These are phyloP conservation scores for Pterostichus niger DNA, from an alignment of 2,888 invertebrate genomes.

Conservation along the genomic window DNA sequence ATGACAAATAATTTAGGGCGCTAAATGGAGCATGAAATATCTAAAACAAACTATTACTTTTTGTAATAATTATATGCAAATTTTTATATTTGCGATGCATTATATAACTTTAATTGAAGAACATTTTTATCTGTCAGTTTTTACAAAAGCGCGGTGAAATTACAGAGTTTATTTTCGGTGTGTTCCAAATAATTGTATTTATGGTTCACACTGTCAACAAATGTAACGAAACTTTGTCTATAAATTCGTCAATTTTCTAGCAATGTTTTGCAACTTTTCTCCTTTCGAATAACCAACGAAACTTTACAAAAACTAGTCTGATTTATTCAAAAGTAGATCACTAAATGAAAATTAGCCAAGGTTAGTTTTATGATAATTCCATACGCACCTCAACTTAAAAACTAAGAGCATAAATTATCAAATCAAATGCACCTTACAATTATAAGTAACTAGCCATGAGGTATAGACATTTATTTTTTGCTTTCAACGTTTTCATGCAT, in stretches of 20 bases:
- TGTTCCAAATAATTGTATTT: no score
- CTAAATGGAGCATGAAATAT: conserved; percentile 40
- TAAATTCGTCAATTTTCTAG: background rate
- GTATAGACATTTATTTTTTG: background rate
- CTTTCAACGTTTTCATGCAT: background rate
- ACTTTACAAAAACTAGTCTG: no score
- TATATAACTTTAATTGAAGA: background rate
- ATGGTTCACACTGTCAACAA: no score
- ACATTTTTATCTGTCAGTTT: no score
- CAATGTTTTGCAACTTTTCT: background rate
- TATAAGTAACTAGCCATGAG: background rate
- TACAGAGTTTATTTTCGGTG: no score
- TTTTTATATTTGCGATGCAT: conserved; percentile 4
- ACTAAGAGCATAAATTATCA: background rate
- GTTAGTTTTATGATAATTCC: background rate
- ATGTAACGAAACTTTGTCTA: background rate
- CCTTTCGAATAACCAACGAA: background rate
- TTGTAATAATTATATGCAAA: conserved; percentile 38
- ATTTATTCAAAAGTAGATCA: conserved; percentile 1
- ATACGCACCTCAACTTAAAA: background rate
- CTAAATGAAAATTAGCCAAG: background rate
- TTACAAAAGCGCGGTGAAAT: no score
- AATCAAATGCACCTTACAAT: background rate
- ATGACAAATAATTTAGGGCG: conserved; percentile 26
- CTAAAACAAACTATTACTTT: background rate